Conservation (phyloP, 2,113 vertebrate genomes). For the Eulemur rufifrons region DNA sequence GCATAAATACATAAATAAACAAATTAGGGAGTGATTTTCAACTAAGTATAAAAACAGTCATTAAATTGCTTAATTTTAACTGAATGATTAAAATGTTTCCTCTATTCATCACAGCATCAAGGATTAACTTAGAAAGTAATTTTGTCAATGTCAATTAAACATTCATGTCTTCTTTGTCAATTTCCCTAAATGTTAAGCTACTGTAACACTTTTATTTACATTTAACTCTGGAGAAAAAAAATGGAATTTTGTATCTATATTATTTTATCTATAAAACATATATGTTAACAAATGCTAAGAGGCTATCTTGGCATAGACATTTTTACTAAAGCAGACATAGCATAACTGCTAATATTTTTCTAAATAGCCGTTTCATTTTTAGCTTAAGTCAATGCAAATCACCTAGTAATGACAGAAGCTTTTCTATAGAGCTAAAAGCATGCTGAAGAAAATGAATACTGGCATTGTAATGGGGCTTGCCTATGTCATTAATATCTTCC, state of each 20-base stretch:
- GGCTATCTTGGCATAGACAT: neutral
- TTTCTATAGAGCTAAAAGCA: neutral
- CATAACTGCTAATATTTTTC: neutral
- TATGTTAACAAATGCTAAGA: neutral
- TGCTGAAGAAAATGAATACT: slow-evolving; percentile 4
- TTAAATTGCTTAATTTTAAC: neutral
- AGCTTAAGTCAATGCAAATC: neutral
- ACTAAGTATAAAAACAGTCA: neutral
- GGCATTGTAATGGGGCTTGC: neutral
- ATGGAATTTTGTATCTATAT: neutral
- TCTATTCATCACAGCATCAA: neutral
- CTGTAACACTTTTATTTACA: neutral
- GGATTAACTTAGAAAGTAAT: neutral
- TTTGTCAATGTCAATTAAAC: neutral
- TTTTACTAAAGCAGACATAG: slow-evolving; percentile 18
- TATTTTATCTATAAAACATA: neutral
- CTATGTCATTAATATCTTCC: slow-evolving; percentile 30
- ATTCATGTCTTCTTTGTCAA: neutral
- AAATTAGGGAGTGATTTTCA: neutral
- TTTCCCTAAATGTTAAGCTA: neutral
- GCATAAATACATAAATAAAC: neutral
- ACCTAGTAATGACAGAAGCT: neutral
- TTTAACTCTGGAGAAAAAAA: neutral
- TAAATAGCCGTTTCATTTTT: slow-evolving; percentile 11
- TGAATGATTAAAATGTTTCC: neutral